phyloP scores from a whole-genome alignment of 2,113 vertebrate species.

The Vombatus ursinus region DNA sequence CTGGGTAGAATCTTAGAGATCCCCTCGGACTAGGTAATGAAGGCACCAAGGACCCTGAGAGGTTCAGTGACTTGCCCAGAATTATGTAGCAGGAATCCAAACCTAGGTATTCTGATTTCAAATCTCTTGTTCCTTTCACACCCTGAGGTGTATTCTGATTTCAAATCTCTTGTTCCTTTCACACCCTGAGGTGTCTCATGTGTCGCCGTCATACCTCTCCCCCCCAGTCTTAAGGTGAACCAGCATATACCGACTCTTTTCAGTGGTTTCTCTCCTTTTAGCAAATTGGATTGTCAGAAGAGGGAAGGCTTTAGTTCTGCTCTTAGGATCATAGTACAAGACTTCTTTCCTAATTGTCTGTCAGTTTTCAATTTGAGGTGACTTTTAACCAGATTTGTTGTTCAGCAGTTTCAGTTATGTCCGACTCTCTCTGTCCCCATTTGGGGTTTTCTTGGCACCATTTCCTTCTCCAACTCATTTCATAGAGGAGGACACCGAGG shows the following conservation, averaged over 20 bases:
- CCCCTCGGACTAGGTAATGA: background rate
- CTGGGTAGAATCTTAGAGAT: background rate
- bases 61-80: background rate
- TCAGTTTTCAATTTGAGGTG: background rate
- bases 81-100: background rate
- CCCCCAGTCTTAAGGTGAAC: background rate
- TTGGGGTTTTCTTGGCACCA: background rate
- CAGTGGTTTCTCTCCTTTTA: background rate
- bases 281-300: background rate
- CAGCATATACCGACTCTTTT: background rate
- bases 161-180: background rate
- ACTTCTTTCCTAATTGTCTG: background rate
- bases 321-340: background rate
- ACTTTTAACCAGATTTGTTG: background rate
- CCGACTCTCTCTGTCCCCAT: background rate
- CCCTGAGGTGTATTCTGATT: background rate
- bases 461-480: background rate
- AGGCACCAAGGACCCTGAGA: background rate
- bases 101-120: background rate
- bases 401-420: background rate
- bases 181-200: background rate
- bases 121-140: background rate
- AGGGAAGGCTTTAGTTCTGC: background rate
- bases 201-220: background rate
- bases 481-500: background rate